These are phyloP conservation scores for Apteryx owenii DNA, from an alignment of 2,113 vertebrate species.

Conservation along the genomic window DNA sequence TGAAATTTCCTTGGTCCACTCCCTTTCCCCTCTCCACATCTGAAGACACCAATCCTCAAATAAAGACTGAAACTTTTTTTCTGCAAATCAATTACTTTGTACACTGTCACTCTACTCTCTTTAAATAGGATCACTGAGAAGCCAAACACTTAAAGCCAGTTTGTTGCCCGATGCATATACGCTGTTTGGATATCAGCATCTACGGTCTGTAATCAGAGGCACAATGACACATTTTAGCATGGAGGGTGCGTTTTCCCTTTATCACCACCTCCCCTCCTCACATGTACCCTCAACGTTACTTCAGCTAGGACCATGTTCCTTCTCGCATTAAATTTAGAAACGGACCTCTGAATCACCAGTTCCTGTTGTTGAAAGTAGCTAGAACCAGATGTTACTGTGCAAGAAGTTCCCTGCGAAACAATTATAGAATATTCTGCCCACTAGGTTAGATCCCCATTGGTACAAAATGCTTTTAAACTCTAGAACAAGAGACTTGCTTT, in stretches of 20 bases:
- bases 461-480: not conserved
- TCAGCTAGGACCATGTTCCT: not conserved
- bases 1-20: not conserved
- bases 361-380: constrained; percentile 34
- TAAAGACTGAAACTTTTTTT: not conserved
- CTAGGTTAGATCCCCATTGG: not conserved
- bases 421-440: not conserved
- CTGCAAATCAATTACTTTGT: not conserved
- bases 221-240: not conserved
- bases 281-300: constrained; percentile 1
- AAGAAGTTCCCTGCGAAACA: constrained; percentile 21
- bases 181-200: not conserved
- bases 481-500: not conserved
- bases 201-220: not conserved
- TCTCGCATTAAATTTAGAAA: constrained; percentile 43
- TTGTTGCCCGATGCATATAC: not conserved
- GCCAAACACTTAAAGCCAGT: not conserved
- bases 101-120: not conserved
- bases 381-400: constrained; percentile 26
- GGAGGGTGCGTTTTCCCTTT: not conserved
- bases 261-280: not conserved
- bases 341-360: constrained; percentile 52
- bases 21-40: not conserved
- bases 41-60: not conserved
- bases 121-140: not conserved